These are phyloP conservation scores for Synanthedon myopaeformis DNA, from an alignment of 2,888 invertebrate genomes.

Conservation along the genomic window DNA sequence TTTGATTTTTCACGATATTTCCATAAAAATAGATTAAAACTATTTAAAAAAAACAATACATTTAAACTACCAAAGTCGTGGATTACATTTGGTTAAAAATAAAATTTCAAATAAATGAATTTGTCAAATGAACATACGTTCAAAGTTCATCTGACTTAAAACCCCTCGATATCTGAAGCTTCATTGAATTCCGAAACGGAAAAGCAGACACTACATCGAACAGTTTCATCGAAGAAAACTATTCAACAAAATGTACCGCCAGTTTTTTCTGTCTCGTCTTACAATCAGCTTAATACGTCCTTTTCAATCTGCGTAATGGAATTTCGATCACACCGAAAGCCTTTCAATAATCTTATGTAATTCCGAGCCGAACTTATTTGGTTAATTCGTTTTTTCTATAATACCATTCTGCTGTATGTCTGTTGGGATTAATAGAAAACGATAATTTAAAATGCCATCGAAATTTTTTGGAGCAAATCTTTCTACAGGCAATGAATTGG, in stretches of 20 bases:
- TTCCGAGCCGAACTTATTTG: slow-evolving; percentile 11
- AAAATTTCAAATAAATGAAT: too few species aligned
- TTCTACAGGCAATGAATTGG: too few species aligned
- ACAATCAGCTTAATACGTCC: background rate
- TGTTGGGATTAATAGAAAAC: too few species aligned
- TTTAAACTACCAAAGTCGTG: too few species aligned
- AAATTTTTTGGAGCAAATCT: too few species aligned
- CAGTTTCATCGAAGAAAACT: background rate
- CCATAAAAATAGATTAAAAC: too few species aligned
- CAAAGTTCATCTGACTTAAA: background rate
- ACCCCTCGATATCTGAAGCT: background rate
- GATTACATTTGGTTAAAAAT: too few species aligned
- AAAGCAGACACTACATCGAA: background rate
- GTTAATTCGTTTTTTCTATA: slow-evolving; percentile 7
- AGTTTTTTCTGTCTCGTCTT: background rate
- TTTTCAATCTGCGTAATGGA: slow-evolving; percentile 16
- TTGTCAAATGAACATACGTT: too few species aligned
- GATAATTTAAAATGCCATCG: too few species aligned
- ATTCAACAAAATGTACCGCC: background rate
- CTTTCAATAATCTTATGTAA: slow-evolving; percentile 7
- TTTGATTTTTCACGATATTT: too few species aligned
- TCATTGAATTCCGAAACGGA: background rate
- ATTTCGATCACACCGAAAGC: slow-evolving; percentile 12
- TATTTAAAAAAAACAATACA: too few species aligned
- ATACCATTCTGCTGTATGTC: background rate